Percentiles rank a stretch among this genome's conserved stretches.
These are phyloP conservation scores for Habropoda laboriosa DNA, from an alignment of 1,140 invertebrate genomes.

Conservation along the genomic window DNA sequence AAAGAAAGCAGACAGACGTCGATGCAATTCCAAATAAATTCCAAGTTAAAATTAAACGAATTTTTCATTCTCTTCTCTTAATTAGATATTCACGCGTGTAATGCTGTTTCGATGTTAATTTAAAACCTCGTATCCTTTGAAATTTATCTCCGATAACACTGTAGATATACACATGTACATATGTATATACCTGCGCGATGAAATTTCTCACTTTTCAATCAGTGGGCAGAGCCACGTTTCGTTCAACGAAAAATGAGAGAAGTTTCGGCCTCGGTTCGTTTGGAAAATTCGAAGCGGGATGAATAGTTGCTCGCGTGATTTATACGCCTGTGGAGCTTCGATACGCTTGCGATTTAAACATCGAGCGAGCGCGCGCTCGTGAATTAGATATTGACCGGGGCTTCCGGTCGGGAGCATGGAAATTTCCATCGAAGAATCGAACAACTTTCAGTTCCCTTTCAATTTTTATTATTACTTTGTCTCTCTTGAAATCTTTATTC, in stretches of 20 bases:
- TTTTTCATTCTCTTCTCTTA: too few relatives aligned
- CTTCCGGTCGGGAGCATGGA: not conserved
- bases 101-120: conserved; percentile 2
- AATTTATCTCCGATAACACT: not conserved
- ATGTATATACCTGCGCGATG: too few relatives aligned
- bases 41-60: too few relatives aligned
- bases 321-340: not conserved
- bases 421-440: too few relatives aligned
- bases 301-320: not conserved
- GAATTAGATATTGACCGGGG: not conserved
- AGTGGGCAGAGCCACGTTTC: not conserved
- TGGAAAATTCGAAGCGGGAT: not conserved
- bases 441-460: too few relatives aligned
- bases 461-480: too few relatives aligned
- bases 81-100: too few relatives aligned
- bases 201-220: conserved; percentile 7
- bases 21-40: too few relatives aligned
- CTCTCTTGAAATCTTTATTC: too few relatives aligned
- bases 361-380: not conserved
- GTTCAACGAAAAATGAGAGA: not conserved
- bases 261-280: not conserved
- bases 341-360: not conserved
- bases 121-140: not conserved
- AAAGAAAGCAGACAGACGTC: too few relatives aligned
- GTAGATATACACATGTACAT: too few relatives aligned